phyloP scores from a whole-genome alignment of 1,140 invertebrate genomes.

The Drosophila serrata region DNA sequence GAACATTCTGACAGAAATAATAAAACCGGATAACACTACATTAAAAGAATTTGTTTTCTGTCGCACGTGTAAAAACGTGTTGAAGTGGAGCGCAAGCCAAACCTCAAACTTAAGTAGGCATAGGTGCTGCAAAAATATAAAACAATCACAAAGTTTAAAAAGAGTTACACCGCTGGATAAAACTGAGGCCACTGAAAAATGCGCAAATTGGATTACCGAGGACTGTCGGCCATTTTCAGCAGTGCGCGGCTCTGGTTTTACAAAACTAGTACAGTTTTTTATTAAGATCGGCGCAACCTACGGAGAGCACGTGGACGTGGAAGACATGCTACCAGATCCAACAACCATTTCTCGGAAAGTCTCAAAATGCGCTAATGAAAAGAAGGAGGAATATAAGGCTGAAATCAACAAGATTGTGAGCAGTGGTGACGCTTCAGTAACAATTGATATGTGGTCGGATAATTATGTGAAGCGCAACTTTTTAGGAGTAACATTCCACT shows the following conservation, averaged over 20 bases:
- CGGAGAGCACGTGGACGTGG: background rate
- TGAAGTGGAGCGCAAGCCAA: background rate
- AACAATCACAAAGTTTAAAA: background rate
- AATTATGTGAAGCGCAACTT: background rate
- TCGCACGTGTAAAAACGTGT: background rate
- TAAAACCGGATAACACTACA: background rate
- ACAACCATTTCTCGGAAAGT: no score
- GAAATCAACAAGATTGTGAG: background rate
- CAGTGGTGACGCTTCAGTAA: conserved; percentile 1
- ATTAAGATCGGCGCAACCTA: background rate
- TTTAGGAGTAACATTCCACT: background rate
- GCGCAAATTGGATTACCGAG: background rate
- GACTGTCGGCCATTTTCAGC: background rate
- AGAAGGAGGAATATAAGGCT: background rate
- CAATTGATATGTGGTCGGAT: conserved; percentile 2
- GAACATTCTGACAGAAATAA: no score
- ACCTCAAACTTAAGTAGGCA: conserved; percentile 1
- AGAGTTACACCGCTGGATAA: background rate
- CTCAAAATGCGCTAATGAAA: background rate
- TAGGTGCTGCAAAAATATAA: background rate
- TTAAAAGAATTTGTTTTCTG: background rate
- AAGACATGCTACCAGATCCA: no score
- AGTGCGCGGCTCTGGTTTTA: background rate
- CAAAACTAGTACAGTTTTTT: background rate
- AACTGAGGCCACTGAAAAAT: background rate